Percentiles rank a stretch among this genome's conserved stretches.
Conservation (phyloP, 2,797 vertebrate species). For the Neostethus bicornis region DNA sequence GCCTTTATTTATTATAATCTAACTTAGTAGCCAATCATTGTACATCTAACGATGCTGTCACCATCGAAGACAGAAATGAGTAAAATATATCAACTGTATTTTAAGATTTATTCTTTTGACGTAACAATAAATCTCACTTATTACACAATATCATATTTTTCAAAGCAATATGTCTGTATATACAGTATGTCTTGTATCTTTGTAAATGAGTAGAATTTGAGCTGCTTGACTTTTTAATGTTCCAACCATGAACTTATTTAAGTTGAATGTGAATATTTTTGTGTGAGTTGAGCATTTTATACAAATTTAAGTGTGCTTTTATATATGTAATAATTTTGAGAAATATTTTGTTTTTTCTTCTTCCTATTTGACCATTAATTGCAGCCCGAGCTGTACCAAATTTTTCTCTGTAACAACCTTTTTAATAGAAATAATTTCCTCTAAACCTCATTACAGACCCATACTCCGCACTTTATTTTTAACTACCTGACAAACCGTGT, state of each 20-base stretch:
- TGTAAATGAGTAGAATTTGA: constrained; percentile 39
- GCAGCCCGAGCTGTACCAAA: neutral
- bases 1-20: constrained; percentile 5
- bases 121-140: constrained; percentile 53
- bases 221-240: no score
- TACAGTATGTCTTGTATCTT: constrained; percentile 41
- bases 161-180: constrained; percentile 38
- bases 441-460: constrained; percentile 21
- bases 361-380: constrained; percentile 13
- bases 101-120: constrained; percentile 17
- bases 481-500: constrained; percentile 14
- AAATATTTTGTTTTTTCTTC: constrained; percentile 26
- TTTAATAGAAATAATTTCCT: constrained; percentile 2
- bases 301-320: constrained; percentile 41
- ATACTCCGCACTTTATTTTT: constrained; percentile 32
- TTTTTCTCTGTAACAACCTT: constrained; percentile 3
- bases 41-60: constrained; percentile 38
- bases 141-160: constrained; percentile 63
- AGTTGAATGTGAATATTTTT: constrained; percentile 49
- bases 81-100: constrained; percentile 1
- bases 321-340: constrained; percentile 31
- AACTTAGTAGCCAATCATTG: constrained; percentile 17
- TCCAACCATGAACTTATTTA: constrained; percentile 35
- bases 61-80: constrained; percentile 9
- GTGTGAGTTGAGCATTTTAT: constrained; percentile 48